Conservation (phyloP, 2,113 vertebrate genomes). For the Connochaetes taurinus region DNA sequence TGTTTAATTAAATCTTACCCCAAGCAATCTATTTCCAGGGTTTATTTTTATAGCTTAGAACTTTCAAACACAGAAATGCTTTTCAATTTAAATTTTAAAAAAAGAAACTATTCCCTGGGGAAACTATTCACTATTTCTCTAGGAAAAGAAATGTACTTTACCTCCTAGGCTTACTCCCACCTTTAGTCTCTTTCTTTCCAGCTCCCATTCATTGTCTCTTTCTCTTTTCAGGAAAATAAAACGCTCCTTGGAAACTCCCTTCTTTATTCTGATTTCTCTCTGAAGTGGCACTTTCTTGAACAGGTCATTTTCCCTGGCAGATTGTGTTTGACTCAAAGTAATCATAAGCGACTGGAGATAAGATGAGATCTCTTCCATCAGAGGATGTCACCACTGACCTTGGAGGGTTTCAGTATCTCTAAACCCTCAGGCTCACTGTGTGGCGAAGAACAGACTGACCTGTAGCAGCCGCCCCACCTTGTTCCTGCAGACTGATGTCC, state of each 20-base stretch:
- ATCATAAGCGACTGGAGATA: constrained; percentile 7
- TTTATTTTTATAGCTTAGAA: constrained; percentile 68
- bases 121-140: neutral
- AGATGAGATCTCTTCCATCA: constrained; percentile 13
- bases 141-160: constrained; percentile 23
- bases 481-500: neutral
- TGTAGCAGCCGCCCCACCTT: constrained; percentile 60
- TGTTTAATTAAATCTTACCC: constrained; percentile 65
- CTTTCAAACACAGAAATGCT: constrained; percentile 55
- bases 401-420: neutral
- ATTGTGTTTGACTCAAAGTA: constrained; percentile 25
- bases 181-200: neutral
- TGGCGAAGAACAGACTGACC: constrained; percentile 72
- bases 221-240: neutral
- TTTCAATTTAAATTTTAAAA: constrained; percentile 54
- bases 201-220: neutral
- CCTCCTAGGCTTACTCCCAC: neutral
- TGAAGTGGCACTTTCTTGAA: constrained; percentile 12
- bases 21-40: constrained; percentile 55
- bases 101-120: neutral
- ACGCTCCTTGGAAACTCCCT: neutral
- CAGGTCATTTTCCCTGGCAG: constrained; percentile 2
- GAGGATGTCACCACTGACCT: neutral
- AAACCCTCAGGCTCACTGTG: constrained; percentile 64
- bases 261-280: neutral